Percentiles rank a stretch among this genome's conserved stretches.
phyloP scores from a whole-genome alignment of 1,140 invertebrate species.

The Ceratosolen solmsi region DNA sequence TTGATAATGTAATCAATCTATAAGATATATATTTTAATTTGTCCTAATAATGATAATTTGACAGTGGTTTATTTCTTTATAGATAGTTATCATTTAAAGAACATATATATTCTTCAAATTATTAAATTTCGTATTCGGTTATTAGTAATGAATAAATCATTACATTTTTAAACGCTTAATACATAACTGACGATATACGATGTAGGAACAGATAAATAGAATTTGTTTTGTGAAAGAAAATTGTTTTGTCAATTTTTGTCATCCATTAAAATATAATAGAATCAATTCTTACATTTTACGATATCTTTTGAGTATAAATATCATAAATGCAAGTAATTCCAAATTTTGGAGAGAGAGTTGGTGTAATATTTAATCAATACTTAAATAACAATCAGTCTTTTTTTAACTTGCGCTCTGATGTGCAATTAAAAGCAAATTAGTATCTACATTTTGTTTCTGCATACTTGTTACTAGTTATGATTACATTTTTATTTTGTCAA shows the following conservation, averaged over 20 bases:
- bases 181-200: slow-evolving; percentile 29
- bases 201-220: slow-evolving; percentile 27
- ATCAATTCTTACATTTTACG: slow-evolving; percentile 46
- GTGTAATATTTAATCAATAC: slow-evolving; percentile 9
- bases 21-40: neutral
- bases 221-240: slow-evolving; percentile 32
- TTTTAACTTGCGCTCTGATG: slow-evolving; percentile 6
- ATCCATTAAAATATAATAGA: slow-evolving; percentile 32
- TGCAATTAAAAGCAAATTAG: slow-evolving; percentile 19
- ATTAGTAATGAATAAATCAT: neutral
- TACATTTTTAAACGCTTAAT: neutral
- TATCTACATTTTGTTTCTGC: slow-evolving; percentile 24
- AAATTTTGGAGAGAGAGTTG: slow-evolving; percentile 10
- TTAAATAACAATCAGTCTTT: slow-evolving; percentile 39
- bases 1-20: neutral
- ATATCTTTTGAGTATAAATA: slow-evolving; percentile 33
- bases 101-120: neutral
- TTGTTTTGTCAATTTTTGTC: slow-evolving; percentile 47
- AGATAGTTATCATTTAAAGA: neutral
- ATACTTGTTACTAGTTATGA: slow-evolving; percentile 8
- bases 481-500: slow-evolving; percentile 27
- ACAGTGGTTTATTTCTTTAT: neutral
- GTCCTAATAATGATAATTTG: neutral
- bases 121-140: neutral
- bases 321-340: slow-evolving; percentile 25